Evolutionary conservation across 2,797 vertebrate genomes (phyloP).

Genomic region (Ataeniobius toweri): DNA sequence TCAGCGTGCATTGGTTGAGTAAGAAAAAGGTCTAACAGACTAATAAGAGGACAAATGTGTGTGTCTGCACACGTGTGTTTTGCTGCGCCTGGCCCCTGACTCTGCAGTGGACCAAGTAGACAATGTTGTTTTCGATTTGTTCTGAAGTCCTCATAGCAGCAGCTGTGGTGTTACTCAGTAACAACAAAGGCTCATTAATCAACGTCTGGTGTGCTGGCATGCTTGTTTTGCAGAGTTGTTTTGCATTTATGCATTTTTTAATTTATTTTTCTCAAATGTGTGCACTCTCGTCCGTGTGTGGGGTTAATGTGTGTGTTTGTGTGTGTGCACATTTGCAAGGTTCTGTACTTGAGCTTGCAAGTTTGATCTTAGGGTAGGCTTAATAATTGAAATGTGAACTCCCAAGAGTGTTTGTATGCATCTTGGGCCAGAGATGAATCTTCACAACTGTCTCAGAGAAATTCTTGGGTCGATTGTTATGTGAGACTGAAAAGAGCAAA

Average conservation of each 20-base stretch:
- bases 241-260: constrained; percentile 46
- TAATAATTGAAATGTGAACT: constrained; percentile 23
- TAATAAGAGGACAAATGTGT: constrained; percentile 50
- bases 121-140: constrained; percentile 74
- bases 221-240: constrained; percentile 29
- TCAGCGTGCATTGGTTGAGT: constrained; percentile 26
- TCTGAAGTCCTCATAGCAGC: constrained; percentile 72
- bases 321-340: constrained; percentile 26
- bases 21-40: constrained; percentile 55
- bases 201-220: constrained; percentile 53
- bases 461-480: constrained; percentile 28
- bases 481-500: constrained; percentile 15
- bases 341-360: constrained; percentile 4
- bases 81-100: constrained; percentile 38
- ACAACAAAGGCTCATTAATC: constrained; percentile 80
- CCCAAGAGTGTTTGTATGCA: constrained; percentile 3
- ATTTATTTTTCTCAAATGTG: neutral
- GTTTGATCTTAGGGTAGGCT: constrained; percentile 5
- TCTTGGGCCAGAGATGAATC: constrained; percentile 22
- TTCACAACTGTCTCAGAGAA: constrained; percentile 46
- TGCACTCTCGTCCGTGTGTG: neutral
- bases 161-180: constrained; percentile 76
- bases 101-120: constrained; percentile 57
- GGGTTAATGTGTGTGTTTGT: neutral
- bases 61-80: constrained; percentile 40